Evolutionary conservation across 2,113 vertebrate genomes (phyloP), one percentile per base, ranked within the genome.

Genomic region (Miniopterus natalensis): DNA sequence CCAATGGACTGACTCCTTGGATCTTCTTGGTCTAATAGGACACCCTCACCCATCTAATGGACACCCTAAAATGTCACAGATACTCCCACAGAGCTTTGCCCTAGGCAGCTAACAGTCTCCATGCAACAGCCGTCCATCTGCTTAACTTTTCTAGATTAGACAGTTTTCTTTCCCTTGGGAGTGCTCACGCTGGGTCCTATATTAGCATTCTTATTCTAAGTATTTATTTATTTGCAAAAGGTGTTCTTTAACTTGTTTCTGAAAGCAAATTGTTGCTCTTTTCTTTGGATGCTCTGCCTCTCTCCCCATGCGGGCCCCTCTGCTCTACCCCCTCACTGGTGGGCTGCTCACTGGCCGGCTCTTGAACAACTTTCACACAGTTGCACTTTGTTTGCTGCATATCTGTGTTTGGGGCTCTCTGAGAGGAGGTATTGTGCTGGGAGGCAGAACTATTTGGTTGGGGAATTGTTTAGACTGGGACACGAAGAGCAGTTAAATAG

Each of bases 351-450:
- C 71, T 85, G 97, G 96, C 85, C 29, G 90, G 96, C 96, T 96
- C 96, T 97, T 84, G 95, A 97, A 97, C 90, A 97, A 86, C 61
- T 95, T 96, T 53, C 93, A 97, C 84, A 99, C 96, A 98, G 96
- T 49, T 78, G 47, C 55, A 97, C 97, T 97, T 98, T 98, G 97
- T 98, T 85, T 96, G 93, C 92, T 74, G 18, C 73, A 31, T 70
- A 53, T 97, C 97, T 97, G 95, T 95, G 94, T 70, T 90, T 97
- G 96, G 59, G 0, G 55, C 93, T 84, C 84, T 84, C 94, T 98
- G 97, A 98, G 98, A 98, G 92, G 78, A 49, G 47, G 53, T 97
- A 98, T 98, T 98, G 98, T 98, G 73, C 97, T 96, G 70, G 65
- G 79, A 73, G 61, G 81, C 59, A 88, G 85, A 55, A 73, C 94